phyloP scores from a whole-genome alignment of 2,888 invertebrate species.

The Sinopyrophorus schimmeli region DNA sequence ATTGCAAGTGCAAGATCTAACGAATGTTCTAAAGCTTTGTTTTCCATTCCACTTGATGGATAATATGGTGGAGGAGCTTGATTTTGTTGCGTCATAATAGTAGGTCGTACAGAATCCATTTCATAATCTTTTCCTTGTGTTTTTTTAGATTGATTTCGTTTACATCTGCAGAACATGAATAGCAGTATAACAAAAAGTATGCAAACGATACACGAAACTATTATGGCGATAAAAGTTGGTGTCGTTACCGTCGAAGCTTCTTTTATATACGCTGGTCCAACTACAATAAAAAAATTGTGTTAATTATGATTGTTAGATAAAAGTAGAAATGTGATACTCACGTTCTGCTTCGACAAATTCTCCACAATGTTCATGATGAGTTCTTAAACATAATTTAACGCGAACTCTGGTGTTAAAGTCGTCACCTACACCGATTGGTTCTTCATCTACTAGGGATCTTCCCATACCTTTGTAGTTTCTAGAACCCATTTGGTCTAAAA shows the following conservation, averaged over 20 bases:
- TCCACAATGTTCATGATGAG: conserved; percentile 81
- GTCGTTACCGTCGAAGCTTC: conserved; percentile 78
- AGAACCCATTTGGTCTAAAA: conserved; percentile 65
- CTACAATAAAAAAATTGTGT: conserved; percentile 55
- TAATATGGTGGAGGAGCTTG: conserved; percentile 89
- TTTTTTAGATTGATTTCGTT: conserved; percentile 79
- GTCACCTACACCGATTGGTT: conserved; percentile 62
- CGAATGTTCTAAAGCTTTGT: conserved; percentile 88
- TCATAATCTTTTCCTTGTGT: conserved; percentile 87
- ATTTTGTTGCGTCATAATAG: conserved; percentile 83
- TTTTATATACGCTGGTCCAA: conserved; percentile 79
- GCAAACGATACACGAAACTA: conserved; percentile 80
- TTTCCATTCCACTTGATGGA: conserved; percentile 85
- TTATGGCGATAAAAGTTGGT: conserved; percentile 76
- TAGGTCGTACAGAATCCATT: conserved; percentile 84
- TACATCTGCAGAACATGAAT: conserved; percentile 84
- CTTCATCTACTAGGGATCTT: conserved; percentile 61
- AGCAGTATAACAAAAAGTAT: conserved; percentile 74
- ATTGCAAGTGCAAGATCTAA: conserved; percentile 81
- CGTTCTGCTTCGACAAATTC: conserved; percentile 82
- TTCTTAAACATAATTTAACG: conserved; percentile 79
- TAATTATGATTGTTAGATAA: no score
- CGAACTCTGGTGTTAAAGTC: conserved; percentile 71
- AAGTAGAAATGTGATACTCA: conserved; percentile 58
- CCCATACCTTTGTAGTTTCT: conserved; percentile 54